These are phyloP conservation scores for Apodemia zela DNA, from an alignment of 2,888 invertebrate genomes.

Conservation along the genomic window DNA sequence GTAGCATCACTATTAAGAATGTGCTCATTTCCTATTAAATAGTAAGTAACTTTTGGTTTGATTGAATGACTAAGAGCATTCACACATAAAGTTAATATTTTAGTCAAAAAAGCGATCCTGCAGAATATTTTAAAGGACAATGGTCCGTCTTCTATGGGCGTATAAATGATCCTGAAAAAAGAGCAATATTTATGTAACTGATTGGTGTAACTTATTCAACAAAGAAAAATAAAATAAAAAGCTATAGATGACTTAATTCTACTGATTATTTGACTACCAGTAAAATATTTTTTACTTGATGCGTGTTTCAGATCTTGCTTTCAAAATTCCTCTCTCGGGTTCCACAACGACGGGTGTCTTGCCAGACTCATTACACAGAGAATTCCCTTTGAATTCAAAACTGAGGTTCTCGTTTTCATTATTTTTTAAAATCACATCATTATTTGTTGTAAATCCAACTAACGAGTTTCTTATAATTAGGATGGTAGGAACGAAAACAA, in stretches of 20 bases:
- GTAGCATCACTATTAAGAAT: slow-evolving; percentile 51
- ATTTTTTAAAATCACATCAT: slow-evolving; percentile 71
- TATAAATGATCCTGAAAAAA: slow-evolving; percentile 71
- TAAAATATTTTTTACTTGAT: slow-evolving; percentile 67
- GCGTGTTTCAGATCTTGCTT: slow-evolving; percentile 64
- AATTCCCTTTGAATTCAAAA: slow-evolving; percentile 77
- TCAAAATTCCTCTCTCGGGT: slow-evolving; percentile 72
- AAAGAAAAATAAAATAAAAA: too few relatives aligned
- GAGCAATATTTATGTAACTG: neutral
- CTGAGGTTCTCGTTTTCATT: slow-evolving; percentile 72
- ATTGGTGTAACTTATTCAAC: neutral
- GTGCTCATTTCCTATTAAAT: slow-evolving; percentile 61
- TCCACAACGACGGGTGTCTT: slow-evolving; percentile 70
- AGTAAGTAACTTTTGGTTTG: slow-evolving; percentile 71
- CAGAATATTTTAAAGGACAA: slow-evolving; percentile 79
- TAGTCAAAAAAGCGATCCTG: slow-evolving; percentile 70
- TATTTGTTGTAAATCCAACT: slow-evolving; percentile 73
- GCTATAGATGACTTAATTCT: neutral
- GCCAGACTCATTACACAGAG: slow-evolving; percentile 76
- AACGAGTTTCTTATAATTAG: slow-evolving; percentile 82
- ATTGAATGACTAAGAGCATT: slow-evolving; percentile 76
- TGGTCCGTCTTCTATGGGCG: slow-evolving; percentile 76
- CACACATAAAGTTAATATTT: slow-evolving; percentile 71
- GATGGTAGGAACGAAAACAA: slow-evolving; percentile 80
- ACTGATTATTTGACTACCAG: neutral